Conservation (phyloP, 30 jellyfish, hydroid and myxozoan genomes). For the Cassiopea andromeda region DNA sequence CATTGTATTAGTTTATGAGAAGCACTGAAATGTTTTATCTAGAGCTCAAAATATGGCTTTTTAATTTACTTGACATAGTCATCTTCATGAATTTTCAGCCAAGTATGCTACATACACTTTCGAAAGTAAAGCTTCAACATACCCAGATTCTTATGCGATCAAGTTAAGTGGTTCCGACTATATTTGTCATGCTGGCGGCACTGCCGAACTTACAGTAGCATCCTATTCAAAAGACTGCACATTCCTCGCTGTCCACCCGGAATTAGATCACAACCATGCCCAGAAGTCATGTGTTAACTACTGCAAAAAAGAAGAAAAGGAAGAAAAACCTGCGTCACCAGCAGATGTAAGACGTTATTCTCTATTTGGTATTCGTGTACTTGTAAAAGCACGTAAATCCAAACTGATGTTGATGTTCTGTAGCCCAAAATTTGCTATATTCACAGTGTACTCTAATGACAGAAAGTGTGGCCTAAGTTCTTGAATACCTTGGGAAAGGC, state of each 20-base stretch:
- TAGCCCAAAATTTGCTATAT: too few species aligned
- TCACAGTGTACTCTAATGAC: too few species aligned
- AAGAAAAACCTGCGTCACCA: constrained; percentile 11
- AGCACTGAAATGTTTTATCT: background rate
- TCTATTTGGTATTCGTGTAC: background rate
- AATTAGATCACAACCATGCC: constrained; percentile 50
- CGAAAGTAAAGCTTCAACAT: constrained; percentile 48
- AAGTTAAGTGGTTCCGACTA: constrained; percentile 27
- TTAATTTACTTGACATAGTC: background rate
- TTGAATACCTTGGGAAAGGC: too few species aligned
- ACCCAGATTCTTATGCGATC: constrained; percentile 58
- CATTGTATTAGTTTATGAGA: too few species aligned
- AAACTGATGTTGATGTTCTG: too few species aligned
- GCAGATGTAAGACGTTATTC: constrained; percentile 6
- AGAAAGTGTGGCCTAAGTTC: too few species aligned
- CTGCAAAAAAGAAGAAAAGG: constrained; percentile 51
- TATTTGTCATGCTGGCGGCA: constrained; percentile 74
- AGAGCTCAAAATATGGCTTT: background rate
- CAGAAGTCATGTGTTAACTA: constrained; percentile 63
- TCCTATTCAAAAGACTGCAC: constrained; percentile 62
- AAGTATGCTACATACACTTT: constrained; percentile 31
- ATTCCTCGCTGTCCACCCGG: constrained; percentile 62
- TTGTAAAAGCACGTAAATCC: too few species aligned
- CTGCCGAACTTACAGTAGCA: constrained; percentile 44
- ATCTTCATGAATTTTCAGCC: constrained; percentile 16